These are phyloP conservation scores for Pseudorhiza aurosa DNA, from an alignment of 30 jellyfish, hydroid and myxozoan species.

Conservation along the genomic window DNA sequence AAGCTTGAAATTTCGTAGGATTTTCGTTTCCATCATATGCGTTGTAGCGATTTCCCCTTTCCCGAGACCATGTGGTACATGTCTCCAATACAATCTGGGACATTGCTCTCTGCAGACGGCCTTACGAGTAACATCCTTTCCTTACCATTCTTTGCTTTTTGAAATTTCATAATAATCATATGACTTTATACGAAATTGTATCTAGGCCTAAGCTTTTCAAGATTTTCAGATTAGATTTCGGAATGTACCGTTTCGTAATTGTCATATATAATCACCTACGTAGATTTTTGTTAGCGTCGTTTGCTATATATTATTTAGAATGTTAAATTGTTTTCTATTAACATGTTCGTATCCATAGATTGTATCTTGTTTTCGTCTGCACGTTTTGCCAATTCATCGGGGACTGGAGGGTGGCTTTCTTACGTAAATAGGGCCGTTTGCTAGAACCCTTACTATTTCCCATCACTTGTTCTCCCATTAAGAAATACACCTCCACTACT, in stretches of 20 bases:
- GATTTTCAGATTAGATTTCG: neutral
- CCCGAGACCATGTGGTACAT: too few species aligned
- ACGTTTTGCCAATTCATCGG: neutral
- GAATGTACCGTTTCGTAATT: conserved; percentile 1
- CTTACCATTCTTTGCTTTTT: neutral
- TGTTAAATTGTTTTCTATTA: conserved; percentile 17
- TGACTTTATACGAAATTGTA: conserved; percentile 21
- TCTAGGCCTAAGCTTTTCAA: conserved; percentile 17
- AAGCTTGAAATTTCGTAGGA: too few species aligned
- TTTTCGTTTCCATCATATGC: too few species aligned
- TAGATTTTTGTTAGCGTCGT: conserved; percentile 13
- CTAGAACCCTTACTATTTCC: too few species aligned
- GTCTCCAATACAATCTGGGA: too few species aligned
- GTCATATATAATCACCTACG: conserved; percentile 13
- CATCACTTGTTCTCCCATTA: too few species aligned
- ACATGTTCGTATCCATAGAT: neutral
- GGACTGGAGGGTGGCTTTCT: too few species aligned
- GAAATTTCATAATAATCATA: neutral
- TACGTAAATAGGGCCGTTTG: too few species aligned
- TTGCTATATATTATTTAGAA: conserved; percentile 1
- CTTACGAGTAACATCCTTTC: neutral
- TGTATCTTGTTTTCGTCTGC: neutral
- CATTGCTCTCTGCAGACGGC: too few species aligned
- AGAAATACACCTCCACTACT: too few species aligned
- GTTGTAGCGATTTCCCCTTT: too few species aligned